Evolutionary conservation across 2,888 invertebrate genomes (phyloP).

Genomic region (Drosophila subsilvestris): DNA sequence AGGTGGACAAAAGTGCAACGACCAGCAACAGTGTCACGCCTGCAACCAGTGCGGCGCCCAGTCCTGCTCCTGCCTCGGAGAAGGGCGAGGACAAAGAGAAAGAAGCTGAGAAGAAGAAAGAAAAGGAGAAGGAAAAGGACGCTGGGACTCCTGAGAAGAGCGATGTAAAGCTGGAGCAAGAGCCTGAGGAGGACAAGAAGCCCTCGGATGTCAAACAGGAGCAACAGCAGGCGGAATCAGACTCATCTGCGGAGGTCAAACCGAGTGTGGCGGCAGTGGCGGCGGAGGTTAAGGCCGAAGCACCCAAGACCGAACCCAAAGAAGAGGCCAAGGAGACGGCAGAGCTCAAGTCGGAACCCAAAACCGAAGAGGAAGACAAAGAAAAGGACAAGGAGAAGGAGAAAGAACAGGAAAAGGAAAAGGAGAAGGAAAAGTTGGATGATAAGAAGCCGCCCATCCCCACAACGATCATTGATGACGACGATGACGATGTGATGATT

Average conservation of each 20-base stretch:
- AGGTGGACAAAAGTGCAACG: slow-evolving; percentile 85
- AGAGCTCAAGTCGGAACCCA: slow-evolving; percentile 54
- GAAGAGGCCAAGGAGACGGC: slow-evolving; percentile 47
- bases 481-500: slow-evolving; percentile 84
- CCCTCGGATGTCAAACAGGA: slow-evolving; percentile 48
- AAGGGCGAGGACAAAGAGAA: slow-evolving; percentile 82
- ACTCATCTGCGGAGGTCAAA: slow-evolving; percentile 38
- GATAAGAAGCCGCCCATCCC: slow-evolving; percentile 57
- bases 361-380: slow-evolving; percentile 52
- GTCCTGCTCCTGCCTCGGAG: slow-evolving; percentile 87
- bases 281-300: slow-evolving; percentile 53
- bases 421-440: slow-evolving; percentile 26
- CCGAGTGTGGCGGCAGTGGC: slow-evolving; percentile 27
- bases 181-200: slow-evolving; percentile 43
- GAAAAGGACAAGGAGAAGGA: slow-evolving; percentile 16
- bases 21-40: slow-evolving; percentile 87
- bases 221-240: slow-evolving; percentile 37
- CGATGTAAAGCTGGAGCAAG: slow-evolving; percentile 48
- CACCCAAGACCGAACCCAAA: slow-evolving; percentile 51
- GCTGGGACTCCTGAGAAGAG: slow-evolving; percentile 34
- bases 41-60: slow-evolving; percentile 89
- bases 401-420: slow-evolving; percentile 24
- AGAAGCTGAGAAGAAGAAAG: slow-evolving; percentile 72
- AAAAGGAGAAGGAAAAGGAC: slow-evolving; percentile 70
- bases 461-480: slow-evolving; percentile 77